Base-by-base conservation (phyloP, 2,113 vertebrate genomes). In the Lepus americanus region DNA sequence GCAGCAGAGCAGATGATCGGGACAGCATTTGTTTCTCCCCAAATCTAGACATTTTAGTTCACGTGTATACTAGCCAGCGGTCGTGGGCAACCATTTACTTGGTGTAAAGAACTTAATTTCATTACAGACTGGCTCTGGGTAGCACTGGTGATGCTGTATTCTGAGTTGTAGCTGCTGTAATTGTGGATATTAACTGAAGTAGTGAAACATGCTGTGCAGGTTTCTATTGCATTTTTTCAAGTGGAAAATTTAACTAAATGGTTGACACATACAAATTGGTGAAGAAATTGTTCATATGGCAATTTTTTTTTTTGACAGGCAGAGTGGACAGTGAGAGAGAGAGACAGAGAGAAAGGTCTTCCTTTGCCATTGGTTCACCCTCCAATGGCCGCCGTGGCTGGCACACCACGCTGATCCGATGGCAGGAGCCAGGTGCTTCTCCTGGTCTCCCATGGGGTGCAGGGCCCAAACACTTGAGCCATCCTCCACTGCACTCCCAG, bases 231-330 rank as follows among this genome's bases (percentile, higher is more conserved):
- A 98, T 98, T 98, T 98, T 98, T 98, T 98, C 98, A 98, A 99
- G 98, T 98, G 98, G 98, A 98, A 97, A 98, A 98, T 98, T 98
- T 98, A 97, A 98, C 98, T 98, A 98, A 98, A 98, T 98, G 98
- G 98, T 99, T 98, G 98, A 98, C 98, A 98, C 98, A 98, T 97
- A 98, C 96, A 96, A 96, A 98, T 98, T 98, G 98, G 97, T 98
- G 98, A 98, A 99, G 98, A 98, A 98, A 98, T 99, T 99, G 99
- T 99, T 99, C 99, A 98, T 98, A 98, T 99, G 99, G 98, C 99
- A 99, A 99, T 98, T 98, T 98, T 44, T 99, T 98, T 36, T 36
- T 36, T 36, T 3, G 36, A 36, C 36, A 36, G 36, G 36, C 36
- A 36, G 36, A 36, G 36, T 36, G 36, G 36, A 36, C 36, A 36